Evolutionary conservation across 2,113 vertebrate genomes (phyloP).

Genomic region (Oophaga pumilio): DNA sequence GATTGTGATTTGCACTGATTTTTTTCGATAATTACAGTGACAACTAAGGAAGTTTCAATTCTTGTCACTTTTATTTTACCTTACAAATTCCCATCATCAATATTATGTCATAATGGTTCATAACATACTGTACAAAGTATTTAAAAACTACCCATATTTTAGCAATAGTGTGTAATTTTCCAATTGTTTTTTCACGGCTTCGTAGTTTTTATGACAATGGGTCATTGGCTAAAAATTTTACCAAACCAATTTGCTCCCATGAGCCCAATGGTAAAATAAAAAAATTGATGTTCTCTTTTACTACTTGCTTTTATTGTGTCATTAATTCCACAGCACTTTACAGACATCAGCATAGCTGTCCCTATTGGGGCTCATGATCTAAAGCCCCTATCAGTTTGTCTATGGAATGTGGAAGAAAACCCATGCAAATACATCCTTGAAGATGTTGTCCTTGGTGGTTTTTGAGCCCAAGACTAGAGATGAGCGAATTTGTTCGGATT

Average conservation of each 20-base stretch:
- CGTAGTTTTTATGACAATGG: background rate
- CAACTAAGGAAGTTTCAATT: conserved; percentile 1
- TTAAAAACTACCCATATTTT: background rate
- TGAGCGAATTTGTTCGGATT: too few species aligned
- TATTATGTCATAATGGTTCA: background rate
- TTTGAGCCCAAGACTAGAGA: too few species aligned
- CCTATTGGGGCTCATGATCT: too few species aligned
- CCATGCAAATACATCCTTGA: too few species aligned
- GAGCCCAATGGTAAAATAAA: background rate
- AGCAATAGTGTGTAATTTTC: background rate
- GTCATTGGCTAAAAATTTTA: background rate
- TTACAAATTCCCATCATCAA: background rate
- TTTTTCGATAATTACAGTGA: background rate
- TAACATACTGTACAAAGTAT: background rate
- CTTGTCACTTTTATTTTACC: conserved; percentile 4
- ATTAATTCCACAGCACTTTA: too few species aligned
- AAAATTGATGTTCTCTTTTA: too few species aligned
- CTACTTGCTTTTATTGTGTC: too few species aligned
- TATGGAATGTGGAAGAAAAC: too few species aligned
- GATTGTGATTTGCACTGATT: background rate
- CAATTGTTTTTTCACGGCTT: background rate
- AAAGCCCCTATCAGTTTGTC: too few species aligned
- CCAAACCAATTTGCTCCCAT: background rate
- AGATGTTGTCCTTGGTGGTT: too few species aligned
- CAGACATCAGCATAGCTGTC: too few species aligned